Percentiles rank a stretch among this genome's conserved stretches.
phyloP scores from a whole-genome alignment of 2,888 invertebrate genomes.

The Muschampia plurimacula region DNA sequence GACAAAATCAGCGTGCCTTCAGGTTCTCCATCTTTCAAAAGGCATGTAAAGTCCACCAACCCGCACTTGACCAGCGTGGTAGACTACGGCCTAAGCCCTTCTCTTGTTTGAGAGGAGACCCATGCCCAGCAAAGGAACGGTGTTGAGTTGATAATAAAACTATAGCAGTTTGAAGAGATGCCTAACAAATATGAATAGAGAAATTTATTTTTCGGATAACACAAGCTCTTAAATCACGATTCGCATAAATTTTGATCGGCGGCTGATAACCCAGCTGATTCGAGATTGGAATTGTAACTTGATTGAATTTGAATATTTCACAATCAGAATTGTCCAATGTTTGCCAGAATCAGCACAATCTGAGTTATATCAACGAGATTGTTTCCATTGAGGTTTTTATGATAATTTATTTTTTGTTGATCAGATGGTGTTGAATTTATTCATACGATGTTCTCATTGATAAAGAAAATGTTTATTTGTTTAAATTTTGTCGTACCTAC shows the following conservation, averaged over 20 bases:
- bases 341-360: conserved; percentile 1
- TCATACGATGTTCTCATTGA: not conserved
- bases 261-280: not conserved
- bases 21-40: too few relatives aligned
- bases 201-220: not conserved
- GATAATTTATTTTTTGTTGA: not conserved
- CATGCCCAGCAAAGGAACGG: too few relatives aligned
- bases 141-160: not conserved
- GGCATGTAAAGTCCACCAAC: too few relatives aligned
- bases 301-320: conserved; percentile 51
- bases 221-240: not conserved
- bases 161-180: not conserved
- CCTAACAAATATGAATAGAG: not conserved
- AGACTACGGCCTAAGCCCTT: too few relatives aligned
- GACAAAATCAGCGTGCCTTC: too few relatives aligned
- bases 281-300: conserved; percentile 50
- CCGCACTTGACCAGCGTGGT: too few relatives aligned
- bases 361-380: not conserved
- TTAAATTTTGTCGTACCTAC: too few relatives aligned
- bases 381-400: not conserved
- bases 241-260: conserved; percentile 3
- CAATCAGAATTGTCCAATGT: not conserved
- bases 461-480: too few relatives aligned
- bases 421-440: not conserved
- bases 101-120: too few relatives aligned